These are phyloP conservation scores for Anarsia innoxiella DNA, from an alignment of 2,888 invertebrate genomes.

Conservation along the genomic window DNA sequence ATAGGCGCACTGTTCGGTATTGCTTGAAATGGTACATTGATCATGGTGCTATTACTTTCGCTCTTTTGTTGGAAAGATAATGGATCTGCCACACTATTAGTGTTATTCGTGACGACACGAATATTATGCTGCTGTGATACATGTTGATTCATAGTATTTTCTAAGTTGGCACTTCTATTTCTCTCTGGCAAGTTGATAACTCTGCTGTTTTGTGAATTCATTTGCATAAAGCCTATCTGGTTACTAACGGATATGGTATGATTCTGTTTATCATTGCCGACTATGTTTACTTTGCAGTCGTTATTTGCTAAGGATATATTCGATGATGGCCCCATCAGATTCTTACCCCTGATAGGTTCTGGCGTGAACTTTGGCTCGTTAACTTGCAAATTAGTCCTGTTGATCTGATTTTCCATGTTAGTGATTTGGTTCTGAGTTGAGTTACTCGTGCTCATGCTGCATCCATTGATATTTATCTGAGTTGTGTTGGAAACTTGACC, in stretches of 20 bases:
- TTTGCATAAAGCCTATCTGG: slow-evolving; percentile 65
- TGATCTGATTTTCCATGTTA: slow-evolving; percentile 52
- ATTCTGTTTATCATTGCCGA: slow-evolving; percentile 54
- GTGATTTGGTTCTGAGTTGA: slow-evolving; percentile 46
- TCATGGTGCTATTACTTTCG: slow-evolving; percentile 61
- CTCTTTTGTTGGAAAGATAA: slow-evolving; percentile 59
- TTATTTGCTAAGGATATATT: slow-evolving; percentile 47
- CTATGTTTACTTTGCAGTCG: slow-evolving; percentile 61
- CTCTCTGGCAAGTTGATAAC: slow-evolving; percentile 66
- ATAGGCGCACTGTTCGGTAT: slow-evolving; percentile 70
- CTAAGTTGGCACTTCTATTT: slow-evolving; percentile 50
- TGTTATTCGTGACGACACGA: slow-evolving; percentile 61
- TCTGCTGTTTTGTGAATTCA: slow-evolving; percentile 63
- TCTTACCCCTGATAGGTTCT: slow-evolving; percentile 59
- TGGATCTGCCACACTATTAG: slow-evolving; percentile 48
- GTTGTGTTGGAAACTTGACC: slow-evolving; percentile 44
- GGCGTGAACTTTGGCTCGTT: slow-evolving; percentile 57
- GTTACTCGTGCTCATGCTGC: slow-evolving; percentile 51
- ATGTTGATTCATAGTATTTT: slow-evolving; percentile 56
- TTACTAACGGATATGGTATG: slow-evolving; percentile 61
- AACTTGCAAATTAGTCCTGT: slow-evolving; percentile 44
- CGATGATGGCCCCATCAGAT: slow-evolving; percentile 53
- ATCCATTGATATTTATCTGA: slow-evolving; percentile 63
- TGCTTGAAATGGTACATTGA: slow-evolving; percentile 69
- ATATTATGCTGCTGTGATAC: slow-evolving; percentile 66